Evolutionary conservation across 2,113 vertebrate species (phyloP).

Genomic region (Pogona vitticeps): DNA sequence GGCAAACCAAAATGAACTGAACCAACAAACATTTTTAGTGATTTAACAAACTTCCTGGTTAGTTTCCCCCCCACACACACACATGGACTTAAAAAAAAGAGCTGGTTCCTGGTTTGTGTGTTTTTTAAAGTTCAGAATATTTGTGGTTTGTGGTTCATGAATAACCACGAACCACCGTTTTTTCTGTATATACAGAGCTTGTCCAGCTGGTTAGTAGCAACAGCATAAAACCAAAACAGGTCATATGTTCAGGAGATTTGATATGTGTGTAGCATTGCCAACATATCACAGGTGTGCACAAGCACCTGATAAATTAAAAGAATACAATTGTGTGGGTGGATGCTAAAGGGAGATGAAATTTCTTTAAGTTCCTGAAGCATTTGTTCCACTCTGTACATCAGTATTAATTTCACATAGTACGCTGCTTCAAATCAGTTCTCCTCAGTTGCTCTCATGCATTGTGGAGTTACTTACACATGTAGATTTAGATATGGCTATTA

Average conservation of each 20-base stretch:
- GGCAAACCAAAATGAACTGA: too few species aligned
- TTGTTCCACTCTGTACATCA: slow-evolving; percentile 50
- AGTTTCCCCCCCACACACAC: too few species aligned
- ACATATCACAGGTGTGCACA: slow-evolving; percentile 49
- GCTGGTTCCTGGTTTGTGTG: too few species aligned
- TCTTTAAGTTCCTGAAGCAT: slow-evolving; percentile 54
- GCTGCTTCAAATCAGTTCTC: slow-evolving; percentile 28
- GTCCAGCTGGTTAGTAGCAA: slow-evolving; percentile 20
- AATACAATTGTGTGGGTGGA: slow-evolving; percentile 57
- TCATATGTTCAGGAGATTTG: slow-evolving; percentile 37
- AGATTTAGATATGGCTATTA: not conserved
- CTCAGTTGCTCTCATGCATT: not conserved
- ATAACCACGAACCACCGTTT: too few species aligned
- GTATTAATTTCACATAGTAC: slow-evolving; percentile 41
- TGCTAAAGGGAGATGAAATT: slow-evolving; percentile 33
- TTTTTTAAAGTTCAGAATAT: too few species aligned
- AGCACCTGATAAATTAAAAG: slow-evolving; percentile 46
- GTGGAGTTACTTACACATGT: not conserved
- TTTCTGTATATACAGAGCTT: too few species aligned
- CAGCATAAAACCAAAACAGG: slow-evolving; percentile 10
- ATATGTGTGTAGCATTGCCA: slow-evolving; percentile 44
- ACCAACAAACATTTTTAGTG: too few species aligned
- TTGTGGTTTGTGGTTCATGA: too few species aligned
- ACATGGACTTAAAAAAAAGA: too few species aligned
- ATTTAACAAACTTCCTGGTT: too few species aligned